phyloP scores from a whole-genome alignment of 1,140 invertebrate species.

The Cherax destructor region DNA sequence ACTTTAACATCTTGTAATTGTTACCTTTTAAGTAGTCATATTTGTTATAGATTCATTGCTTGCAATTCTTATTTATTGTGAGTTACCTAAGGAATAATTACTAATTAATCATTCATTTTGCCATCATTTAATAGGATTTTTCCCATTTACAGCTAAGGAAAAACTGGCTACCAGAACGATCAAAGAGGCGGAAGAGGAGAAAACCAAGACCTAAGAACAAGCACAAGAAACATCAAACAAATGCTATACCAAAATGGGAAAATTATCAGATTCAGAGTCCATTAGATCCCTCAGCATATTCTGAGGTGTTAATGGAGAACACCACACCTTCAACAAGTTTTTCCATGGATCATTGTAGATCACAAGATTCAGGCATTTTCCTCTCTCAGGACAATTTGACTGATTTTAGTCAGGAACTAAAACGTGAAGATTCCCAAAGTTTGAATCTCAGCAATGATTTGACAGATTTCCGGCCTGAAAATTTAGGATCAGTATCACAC shows the following conservation, averaged over 20 bases:
- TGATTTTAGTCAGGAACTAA: not conserved
- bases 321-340: not conserved
- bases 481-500: not conserved
- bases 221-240: not conserved
- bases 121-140: not conserved
- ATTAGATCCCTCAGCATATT: not conserved
- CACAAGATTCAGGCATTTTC: not conserved
- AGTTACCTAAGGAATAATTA: too few relatives aligned
- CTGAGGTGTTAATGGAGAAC: not conserved
- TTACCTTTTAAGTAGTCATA: too few relatives aligned
- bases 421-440: not conserved
- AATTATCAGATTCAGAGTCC: not conserved
- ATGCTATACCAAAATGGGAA: not conserved
- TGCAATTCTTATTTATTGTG: too few relatives aligned
- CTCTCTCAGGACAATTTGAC: not conserved
- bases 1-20: too few relatives aligned
- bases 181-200: constrained; percentile 32
- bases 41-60: too few relatives aligned
- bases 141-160: constrained; percentile 58
- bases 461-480: not conserved
- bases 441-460: not conserved
- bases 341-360: not conserved
- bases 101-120: too few relatives aligned
- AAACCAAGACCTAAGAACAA: constrained; percentile 59
- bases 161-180: constrained; percentile 55